Base-by-base conservation (phyloP, 2,113 vertebrate species). In the Zosterops lateralis region DNA sequence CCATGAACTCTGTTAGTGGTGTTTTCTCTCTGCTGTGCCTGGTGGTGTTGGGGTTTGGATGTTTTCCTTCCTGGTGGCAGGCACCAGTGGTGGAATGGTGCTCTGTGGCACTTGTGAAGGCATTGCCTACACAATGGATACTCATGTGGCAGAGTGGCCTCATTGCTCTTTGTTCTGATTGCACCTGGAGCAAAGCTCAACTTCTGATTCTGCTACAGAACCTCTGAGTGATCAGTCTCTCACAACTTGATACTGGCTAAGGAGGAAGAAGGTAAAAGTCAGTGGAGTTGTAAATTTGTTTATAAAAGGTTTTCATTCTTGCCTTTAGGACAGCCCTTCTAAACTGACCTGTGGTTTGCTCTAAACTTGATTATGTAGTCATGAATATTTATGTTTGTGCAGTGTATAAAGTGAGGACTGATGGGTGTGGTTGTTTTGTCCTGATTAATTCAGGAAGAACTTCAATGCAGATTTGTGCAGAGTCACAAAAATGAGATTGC, bases 91-190 rank as follows among this genome's bases (percentile, higher is more conserved):
- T 6, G 8, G n/a, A 22, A 8, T 3, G 14, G 24, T 0, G 1
- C 48, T 32, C 26, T 1, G 6, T 42, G 57, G 48, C 34, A 6
- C 18, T 60, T 6, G 0, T 0, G 4, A 11, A 5, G 34, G 38
- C 17, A 2, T 18, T 67, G 83, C 66, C 36, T 36, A 36, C 36
- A 36, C 36, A 36, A 6, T 3, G 50, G 31, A 29, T 20, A 1
- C 42, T 36, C 3, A 0, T 7, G 31, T 45, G 68, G 65, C 61
- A 66, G 34, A 84, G 28, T 4, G 9, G 24, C 68, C 19, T 73
- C 38, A 38, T 22, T 26, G 32, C 34, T 83, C 47, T 54, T 60
- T 1, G 0, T 40, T 70, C 40, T 74, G 32, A 17, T 0, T 81
- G 38, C 34, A 4, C 34, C 53, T 61, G 12, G 50, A 61, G 36